These are phyloP conservation scores for Volucella inanis DNA, from an alignment of 2,888 invertebrate species.

Conservation along the genomic window DNA sequence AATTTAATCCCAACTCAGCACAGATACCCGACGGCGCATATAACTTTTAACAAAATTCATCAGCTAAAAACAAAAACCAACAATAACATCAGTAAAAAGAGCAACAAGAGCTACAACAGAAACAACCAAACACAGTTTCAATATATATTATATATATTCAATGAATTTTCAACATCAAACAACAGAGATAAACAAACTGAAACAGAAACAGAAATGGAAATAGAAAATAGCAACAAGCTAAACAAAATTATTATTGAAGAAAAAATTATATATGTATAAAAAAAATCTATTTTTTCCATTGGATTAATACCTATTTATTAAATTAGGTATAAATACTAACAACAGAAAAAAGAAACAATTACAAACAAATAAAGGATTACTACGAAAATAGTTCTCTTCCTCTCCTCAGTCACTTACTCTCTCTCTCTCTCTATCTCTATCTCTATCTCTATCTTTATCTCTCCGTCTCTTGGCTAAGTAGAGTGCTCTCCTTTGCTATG, in stretches of 20 bases:
- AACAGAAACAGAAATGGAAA: constrained; percentile 37
- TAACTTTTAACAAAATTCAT: constrained; percentile 80
- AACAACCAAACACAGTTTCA: constrained; percentile 61
- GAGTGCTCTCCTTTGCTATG: too few relatives aligned
- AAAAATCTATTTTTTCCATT: constrained; percentile 67
- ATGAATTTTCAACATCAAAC: constrained; percentile 66
- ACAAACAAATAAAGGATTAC: constrained; percentile 73
- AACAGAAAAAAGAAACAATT: constrained; percentile 39
- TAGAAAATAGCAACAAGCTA: constrained; percentile 38
- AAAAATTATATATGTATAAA: constrained; percentile 44
- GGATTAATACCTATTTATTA: constrained; percentile 74
- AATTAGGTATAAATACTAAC: constrained; percentile 72
- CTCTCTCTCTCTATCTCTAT: constrained; percentile 20
- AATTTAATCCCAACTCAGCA: constrained; percentile 91
- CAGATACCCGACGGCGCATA: constrained; percentile 81
- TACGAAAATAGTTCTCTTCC: constrained; percentile 59
- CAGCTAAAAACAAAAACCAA: constrained; percentile 33
- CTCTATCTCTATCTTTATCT: constrained; percentile 3
- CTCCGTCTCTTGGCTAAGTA: not conserved
- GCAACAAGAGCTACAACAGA: constrained; percentile 35
- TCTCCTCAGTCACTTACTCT: constrained; percentile 16
- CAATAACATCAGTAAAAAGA: constrained; percentile 28
- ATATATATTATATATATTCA: constrained; percentile 64
- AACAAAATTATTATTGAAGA: constrained; percentile 61
- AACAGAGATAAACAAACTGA: constrained; percentile 2